Evolutionary conservation across 1,140 invertebrate genomes (phyloP), one percentile per base, ranked within the genome.

Genomic region (Lucilia sericata): DNA sequence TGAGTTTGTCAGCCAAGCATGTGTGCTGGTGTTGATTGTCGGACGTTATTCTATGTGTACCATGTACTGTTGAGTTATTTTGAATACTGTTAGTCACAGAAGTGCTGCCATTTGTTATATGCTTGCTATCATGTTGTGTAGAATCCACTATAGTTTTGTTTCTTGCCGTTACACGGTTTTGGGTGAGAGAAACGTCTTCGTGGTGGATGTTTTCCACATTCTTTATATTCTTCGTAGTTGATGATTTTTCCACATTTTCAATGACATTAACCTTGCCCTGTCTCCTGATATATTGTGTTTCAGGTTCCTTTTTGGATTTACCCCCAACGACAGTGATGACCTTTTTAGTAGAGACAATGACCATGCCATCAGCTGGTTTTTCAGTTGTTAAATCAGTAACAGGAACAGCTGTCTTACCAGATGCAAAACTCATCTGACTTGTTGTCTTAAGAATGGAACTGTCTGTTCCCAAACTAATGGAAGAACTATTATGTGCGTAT

Each of bases 391-490:
- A 86, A 74, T 91, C 85, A 30, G 88, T 87, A 83, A 87, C 88
- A 60, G 85, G 91, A 9, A 91, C 87, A 3, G 90, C 86, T 34
- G 88, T 86, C 88, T 89, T 92, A 84, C 93, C 94, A 0, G 94
- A 94, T 12, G 94, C 94, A 85, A 93, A 94, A 85, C 94, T 94
- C 81, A 91, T 91, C 86, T 94, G 93, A 87, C 93, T 93, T 8
- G 93, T 94, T 21, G 93, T 94, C 85, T 92, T 91, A 87, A 93
- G 91, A 12, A 88, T 86, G 1, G 91, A 86, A 2, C 85, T 92
- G 83, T 94, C 94, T 86, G 92, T 92, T 4, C 94, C 94, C 36
- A 95, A 86, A n/a, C 91, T 91, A 84, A 95, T 94, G 34, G 93
- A 93, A 0, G 94, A 95, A 86, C 94, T 93, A 90, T 94, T 93